Percentiles rank a stretch among this genome's conserved stretches.
These are phyloP conservation scores for Eupithecia inturbata DNA, from an alignment of 2,888 invertebrate genomes.

Conservation along the genomic window DNA sequence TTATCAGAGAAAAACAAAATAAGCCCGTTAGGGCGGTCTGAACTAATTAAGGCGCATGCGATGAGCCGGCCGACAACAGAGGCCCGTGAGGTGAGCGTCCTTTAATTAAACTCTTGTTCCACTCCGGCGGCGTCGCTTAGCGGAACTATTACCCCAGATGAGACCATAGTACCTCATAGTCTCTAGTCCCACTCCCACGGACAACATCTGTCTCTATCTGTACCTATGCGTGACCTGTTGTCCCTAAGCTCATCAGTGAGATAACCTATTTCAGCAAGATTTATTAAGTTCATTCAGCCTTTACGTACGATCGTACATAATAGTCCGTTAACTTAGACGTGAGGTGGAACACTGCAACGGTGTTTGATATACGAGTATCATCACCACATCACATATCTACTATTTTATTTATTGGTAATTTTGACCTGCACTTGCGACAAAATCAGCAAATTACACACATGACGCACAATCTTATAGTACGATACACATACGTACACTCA, in stretches of 20 bases:
- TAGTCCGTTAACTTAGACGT: background rate
- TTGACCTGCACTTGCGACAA: background rate
- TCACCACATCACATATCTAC: background rate
- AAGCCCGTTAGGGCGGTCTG: constrained; percentile 83
- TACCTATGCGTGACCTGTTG: background rate
- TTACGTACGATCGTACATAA: background rate
- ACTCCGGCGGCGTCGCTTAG: constrained; percentile 72
- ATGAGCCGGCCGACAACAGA: constrained; percentile 75
- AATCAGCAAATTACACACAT: background rate
- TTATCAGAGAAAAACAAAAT: constrained; percentile 85
- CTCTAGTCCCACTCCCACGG: constrained; percentile 5
- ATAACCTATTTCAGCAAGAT: background rate
- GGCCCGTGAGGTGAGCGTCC: constrained; percentile 78
- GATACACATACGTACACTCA: background rate
- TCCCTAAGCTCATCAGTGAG: background rate
- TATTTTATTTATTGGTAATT: background rate
- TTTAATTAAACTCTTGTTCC: constrained; percentile 80
- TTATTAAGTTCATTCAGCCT: background rate
- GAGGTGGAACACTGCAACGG: background rate
- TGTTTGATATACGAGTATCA: background rate
- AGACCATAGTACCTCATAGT: constrained; percentile 14
- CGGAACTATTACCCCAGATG: constrained; percentile 65
- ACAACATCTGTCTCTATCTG: background rate
- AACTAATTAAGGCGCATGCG: constrained; percentile 83
- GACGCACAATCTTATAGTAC: background rate